Percentiles rank a stretch among this genome's conserved stretches.
Evolutionary conservation across 2,888 invertebrate genomes (phyloP).

Genomic region (Coleophora deauratella): DNA sequence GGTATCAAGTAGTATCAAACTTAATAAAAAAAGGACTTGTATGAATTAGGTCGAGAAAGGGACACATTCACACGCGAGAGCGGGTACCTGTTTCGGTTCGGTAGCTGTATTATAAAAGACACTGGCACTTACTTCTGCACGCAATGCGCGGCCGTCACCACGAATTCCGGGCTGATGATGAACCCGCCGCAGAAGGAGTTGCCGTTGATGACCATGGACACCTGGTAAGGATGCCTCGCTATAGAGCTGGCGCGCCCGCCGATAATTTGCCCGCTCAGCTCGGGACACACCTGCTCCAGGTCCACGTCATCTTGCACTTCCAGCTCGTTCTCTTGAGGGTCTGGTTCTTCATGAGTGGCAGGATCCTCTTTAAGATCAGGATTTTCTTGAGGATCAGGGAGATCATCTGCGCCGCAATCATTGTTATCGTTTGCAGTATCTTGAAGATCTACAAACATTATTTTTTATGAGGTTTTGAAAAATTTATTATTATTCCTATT

Average conservation of each 20-base stretch:
- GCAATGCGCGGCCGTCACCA: slow-evolving; percentile 65
- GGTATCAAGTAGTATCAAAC: too few species aligned
- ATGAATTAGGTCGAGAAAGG: too few species aligned
- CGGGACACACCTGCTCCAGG: slow-evolving; percentile 51
- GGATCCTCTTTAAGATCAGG: too few species aligned
- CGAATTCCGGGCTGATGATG: slow-evolving; percentile 52
- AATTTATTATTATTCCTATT: too few species aligned
- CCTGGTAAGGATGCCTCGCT: slow-evolving; percentile 53
- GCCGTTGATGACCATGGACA: slow-evolving; percentile 60
- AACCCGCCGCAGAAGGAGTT: slow-evolving; percentile 68
- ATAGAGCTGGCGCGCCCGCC: slow-evolving; percentile 57
- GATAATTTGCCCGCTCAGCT: slow-evolving; percentile 61
- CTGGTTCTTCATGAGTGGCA: slow-evolving; percentile 1
- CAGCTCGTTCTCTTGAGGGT: slow-evolving; percentile 18
- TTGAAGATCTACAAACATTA: slow-evolving; percentile 20
- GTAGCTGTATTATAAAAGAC: too few species aligned
- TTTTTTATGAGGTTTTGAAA: not conserved
- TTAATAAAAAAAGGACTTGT: too few species aligned
- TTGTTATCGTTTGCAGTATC: too few species aligned
- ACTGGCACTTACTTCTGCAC: slow-evolving; percentile 66
- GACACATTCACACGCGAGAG: too few species aligned
- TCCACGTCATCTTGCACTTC: slow-evolving; percentile 40
- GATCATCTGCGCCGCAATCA: slow-evolving; percentile 12
- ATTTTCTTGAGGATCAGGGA: too few species aligned
- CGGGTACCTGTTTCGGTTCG: too few species aligned